These are phyloP conservation scores for Serrognathus titanus DNA, from an alignment of 2,888 invertebrate genomes.

Conservation along the genomic window DNA sequence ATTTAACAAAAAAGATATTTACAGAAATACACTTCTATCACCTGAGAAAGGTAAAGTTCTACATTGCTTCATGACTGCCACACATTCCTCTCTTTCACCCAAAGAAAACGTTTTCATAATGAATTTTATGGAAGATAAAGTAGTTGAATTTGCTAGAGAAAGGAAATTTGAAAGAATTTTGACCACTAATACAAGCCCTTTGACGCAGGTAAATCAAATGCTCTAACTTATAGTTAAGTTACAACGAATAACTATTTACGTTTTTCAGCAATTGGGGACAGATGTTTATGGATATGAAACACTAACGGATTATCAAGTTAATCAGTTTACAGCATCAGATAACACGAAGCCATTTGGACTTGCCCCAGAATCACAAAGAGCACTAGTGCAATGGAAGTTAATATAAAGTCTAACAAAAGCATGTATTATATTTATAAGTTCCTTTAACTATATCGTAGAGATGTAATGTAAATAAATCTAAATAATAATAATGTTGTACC, in stretches of 20 bases:
- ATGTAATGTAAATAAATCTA: background rate
- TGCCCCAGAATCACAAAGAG: constrained; percentile 74
- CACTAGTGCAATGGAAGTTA: constrained; percentile 76
- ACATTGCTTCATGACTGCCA: constrained; percentile 88
- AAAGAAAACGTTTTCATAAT: constrained; percentile 78
- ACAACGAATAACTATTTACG: background rate
- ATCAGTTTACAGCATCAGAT: constrained; percentile 69
- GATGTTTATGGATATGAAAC: constrained; percentile 77
- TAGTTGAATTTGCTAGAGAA: constrained; percentile 62
- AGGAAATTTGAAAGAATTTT: constrained; percentile 71
- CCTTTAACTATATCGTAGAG: constrained; percentile 1
- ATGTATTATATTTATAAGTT: background rate
- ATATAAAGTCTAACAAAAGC: constrained; percentile 39
- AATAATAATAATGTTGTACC: too few species aligned
- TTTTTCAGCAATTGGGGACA: constrained; percentile 72
- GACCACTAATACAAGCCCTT: constrained; percentile 82
- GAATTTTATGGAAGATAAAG: constrained; percentile 74
- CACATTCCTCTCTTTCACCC: constrained; percentile 60
- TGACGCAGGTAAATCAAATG: constrained; percentile 68
- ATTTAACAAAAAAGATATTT: constrained; percentile 8
- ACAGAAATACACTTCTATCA: constrained; percentile 58
- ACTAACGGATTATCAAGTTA: constrained; percentile 76
- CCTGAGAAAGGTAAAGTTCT: constrained; percentile 66
- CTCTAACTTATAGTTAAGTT: constrained; percentile 2
- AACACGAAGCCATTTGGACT: constrained; percentile 69